Evolutionary conservation across 1,140 invertebrate species (phyloP).

Genomic region (Drosophila sturtevanti): DNA sequence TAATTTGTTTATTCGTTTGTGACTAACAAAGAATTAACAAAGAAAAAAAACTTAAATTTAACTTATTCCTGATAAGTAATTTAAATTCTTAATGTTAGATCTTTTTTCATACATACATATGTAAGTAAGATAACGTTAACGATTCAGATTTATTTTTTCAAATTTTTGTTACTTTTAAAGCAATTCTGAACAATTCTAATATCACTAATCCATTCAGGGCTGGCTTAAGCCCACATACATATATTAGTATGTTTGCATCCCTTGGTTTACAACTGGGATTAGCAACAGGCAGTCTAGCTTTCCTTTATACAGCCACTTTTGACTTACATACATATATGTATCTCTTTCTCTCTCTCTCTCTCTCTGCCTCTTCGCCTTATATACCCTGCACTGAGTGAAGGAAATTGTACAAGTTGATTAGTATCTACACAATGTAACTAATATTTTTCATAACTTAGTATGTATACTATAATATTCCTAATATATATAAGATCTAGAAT

Average conservation of each 20-base stretch:
- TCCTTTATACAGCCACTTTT: neutral
- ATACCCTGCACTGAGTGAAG: neutral
- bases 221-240: neutral
- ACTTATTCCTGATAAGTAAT: too few relatives aligned
- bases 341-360: neutral
- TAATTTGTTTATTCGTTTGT: too few relatives aligned
- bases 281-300: neutral
- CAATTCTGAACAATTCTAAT: neutral
- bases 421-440: too few relatives aligned
- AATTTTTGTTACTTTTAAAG: neutral
- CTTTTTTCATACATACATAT: too few relatives aligned
- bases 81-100: too few relatives aligned
- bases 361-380: neutral
- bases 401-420: neutral
- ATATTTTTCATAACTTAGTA: too few relatives aligned
- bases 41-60: too few relatives aligned
- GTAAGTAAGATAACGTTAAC: too few relatives aligned
- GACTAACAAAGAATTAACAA: too few relatives aligned
- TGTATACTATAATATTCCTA: too few relatives aligned
- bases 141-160: neutral
- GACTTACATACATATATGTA: too few relatives aligned
- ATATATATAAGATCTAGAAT: too few relatives aligned
- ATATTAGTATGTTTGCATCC: neutral
- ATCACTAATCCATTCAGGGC: neutral
- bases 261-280: neutral